Evolutionary conservation across 2,113 vertebrate genomes (phyloP).

Genomic region (Uria aalge): DNA sequence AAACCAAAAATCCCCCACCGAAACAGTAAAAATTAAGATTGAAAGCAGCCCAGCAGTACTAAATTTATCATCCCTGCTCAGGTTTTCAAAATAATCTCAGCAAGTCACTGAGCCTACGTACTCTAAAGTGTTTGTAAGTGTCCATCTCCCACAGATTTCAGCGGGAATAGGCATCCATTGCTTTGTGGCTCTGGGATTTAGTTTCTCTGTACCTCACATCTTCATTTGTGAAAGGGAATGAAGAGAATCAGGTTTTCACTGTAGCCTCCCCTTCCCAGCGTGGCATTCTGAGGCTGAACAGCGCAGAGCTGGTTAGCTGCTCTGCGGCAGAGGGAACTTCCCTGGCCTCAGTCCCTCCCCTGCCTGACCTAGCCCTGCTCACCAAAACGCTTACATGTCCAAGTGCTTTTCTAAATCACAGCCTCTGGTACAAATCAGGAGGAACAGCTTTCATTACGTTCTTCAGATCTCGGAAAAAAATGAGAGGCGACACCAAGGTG

Average conservation of each 20-base stretch:
- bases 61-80: neutral
- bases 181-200: neutral
- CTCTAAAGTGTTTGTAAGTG: neutral
- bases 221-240: neutral
- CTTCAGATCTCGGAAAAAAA: neutral
- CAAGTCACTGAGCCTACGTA: neutral
- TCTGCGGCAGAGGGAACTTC: neutral
- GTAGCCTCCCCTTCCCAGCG: neutral
- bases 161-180: accelerated
- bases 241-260: neutral
- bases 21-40: neutral
- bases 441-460: neutral
- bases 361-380: neutral
- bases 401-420: neutral
- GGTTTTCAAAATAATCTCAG: neutral
- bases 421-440: neutral
- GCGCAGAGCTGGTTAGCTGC: neutral
- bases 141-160: neutral
- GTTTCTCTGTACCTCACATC: neutral
- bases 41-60: neutral
- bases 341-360: neutral
- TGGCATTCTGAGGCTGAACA: neutral
- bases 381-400: neutral
- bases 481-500: neutral
- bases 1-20: neutral